Evolutionary conservation across 2,113 vertebrate species (phyloP).

Genomic region (Anarhynchus alexandrinus): DNA sequence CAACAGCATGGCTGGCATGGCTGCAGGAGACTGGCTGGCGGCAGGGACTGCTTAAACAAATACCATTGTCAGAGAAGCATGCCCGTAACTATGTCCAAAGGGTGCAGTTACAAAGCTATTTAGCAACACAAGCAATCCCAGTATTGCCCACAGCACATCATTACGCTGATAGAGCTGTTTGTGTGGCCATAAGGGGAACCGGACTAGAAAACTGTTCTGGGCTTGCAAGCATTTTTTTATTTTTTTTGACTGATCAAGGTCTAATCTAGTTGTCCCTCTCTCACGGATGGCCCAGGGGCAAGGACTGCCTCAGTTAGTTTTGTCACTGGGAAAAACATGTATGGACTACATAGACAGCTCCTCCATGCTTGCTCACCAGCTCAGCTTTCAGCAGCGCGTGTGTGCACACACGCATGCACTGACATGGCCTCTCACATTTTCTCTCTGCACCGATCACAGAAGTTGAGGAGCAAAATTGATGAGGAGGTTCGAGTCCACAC

Average conservation of each 20-base stretch:
- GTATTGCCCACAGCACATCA: not conserved
- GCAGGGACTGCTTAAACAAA: not conserved
- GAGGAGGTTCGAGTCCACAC: slow-evolving; percentile 74
- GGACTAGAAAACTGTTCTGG: not conserved
- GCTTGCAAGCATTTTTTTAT: not conserved
- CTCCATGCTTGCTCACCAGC: not conserved
- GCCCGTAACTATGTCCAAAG: not conserved
- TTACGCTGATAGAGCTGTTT: not conserved
- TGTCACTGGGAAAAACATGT: not conserved
- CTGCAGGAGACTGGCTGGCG: not conserved
- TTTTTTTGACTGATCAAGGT: not conserved
- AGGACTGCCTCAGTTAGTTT: not conserved
- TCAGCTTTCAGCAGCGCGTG: not conserved
- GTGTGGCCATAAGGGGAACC: not conserved
- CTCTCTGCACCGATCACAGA: slow-evolving; percentile 61
- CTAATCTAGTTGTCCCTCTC: not conserved
- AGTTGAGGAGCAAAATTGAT: slow-evolving; percentile 64
- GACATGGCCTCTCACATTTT: not conserved
- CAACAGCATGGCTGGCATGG: not conserved
- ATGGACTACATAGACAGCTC: not conserved
- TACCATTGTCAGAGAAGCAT: not conserved
- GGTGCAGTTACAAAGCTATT: not conserved
- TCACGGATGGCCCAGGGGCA: not conserved
- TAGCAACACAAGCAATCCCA: not conserved
- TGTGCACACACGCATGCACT: too few relatives aligned